Evolutionary conservation across 2,888 invertebrate genomes (phyloP).

Genomic region (Oligia fasciuncula): DNA sequence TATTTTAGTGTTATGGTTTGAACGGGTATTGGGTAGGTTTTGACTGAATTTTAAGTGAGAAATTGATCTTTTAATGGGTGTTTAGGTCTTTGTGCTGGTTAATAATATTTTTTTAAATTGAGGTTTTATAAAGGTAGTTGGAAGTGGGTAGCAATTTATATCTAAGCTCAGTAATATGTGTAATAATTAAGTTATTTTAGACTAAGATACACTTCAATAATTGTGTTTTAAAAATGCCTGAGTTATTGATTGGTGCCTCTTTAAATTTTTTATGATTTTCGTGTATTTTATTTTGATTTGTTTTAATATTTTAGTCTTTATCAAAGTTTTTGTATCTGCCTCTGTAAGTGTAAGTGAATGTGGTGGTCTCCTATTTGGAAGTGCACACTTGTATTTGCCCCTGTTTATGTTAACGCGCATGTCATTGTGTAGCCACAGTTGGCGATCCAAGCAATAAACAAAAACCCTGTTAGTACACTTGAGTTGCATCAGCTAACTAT

Average conservation of each 20-base stretch:
- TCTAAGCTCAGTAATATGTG: not conserved
- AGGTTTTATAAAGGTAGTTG: not conserved
- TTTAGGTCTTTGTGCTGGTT: not conserved
- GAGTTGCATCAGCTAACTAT: no score
- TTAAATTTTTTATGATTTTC: not conserved
- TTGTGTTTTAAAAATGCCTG: not conserved
- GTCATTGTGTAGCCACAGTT: no score
- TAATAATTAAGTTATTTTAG: no score
- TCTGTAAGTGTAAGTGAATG: no score
- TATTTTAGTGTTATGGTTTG: conserved; percentile 52
- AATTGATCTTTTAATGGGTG: conserved; percentile 1
- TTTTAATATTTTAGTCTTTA: no score
- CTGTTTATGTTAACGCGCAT: no score
- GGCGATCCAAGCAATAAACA: no score
- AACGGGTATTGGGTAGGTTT: conserved; percentile 4
- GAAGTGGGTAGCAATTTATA: not conserved
- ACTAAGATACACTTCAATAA: not conserved
- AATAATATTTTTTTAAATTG: not conserved
- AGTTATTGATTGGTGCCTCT: not conserved
- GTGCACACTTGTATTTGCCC: no score
- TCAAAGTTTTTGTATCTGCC: no score
- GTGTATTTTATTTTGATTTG: no score
- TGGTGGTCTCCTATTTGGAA: no score
- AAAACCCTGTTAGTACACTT: no score
- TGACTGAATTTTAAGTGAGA: conserved; percentile 20